Percentiles rank a stretch among this genome's conserved stretches.
These are phyloP conservation scores for Talpa occidentalis DNA, from an alignment of 2,113 vertebrate genomes.

Conservation along the genomic window DNA sequence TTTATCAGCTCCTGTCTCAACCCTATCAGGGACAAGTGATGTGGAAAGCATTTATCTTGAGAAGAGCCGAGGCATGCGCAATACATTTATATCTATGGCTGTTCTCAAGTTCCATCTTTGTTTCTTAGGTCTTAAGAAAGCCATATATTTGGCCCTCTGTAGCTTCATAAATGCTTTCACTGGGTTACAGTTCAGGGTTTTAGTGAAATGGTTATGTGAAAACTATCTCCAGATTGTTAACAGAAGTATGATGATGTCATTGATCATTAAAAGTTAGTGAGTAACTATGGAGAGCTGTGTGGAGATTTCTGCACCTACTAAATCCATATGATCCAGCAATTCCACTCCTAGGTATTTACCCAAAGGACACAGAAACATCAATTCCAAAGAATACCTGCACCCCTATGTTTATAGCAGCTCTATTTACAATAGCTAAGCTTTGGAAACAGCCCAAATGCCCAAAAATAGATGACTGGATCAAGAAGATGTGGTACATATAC, in stretches of 20 bases:
- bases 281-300: too few species aligned
- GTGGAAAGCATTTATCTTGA: not conserved
- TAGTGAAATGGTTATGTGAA: not conserved
- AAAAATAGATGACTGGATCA: too few species aligned
- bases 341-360: too few species aligned
- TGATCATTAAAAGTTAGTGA: not conserved
- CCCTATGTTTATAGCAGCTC: too few species aligned
- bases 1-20: not conserved
- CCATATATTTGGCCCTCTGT: not conserved
- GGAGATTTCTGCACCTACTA: too few species aligned
- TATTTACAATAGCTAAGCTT: too few species aligned
- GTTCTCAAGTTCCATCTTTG: not conserved
- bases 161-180: not conserved
- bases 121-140: conserved; percentile 38
- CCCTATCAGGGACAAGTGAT: not conserved
- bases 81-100: not conserved
- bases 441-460: too few species aligned
- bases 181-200: not conserved
- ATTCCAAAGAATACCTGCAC: too few species aligned
- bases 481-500: too few species aligned
- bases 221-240: not conserved
- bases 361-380: too few species aligned
- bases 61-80: not conserved
- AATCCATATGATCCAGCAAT: too few species aligned
- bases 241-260: not conserved